Evolutionary conservation across 2,888 invertebrate species (phyloP), one percentile per base, ranked within the genome.

Genomic region (Chaetogeoica ovagalla): DNA sequence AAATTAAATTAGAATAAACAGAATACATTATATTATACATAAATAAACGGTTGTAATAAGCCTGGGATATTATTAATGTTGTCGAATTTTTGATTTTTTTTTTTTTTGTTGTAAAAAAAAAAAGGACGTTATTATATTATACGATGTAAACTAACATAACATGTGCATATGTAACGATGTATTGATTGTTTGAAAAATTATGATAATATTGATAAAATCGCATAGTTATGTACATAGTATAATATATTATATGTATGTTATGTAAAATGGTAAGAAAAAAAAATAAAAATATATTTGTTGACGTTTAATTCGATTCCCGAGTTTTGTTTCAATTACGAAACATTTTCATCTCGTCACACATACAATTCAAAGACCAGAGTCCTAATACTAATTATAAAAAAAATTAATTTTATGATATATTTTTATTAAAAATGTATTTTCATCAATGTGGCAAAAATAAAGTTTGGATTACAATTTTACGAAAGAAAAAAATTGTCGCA

Each of bases 261-360:
- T 59, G 43, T 43, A 9, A 70, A 70, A 55, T 65, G 30, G 30
- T 65, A 66, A 74, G 21, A 21, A 74, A 37, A 23, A 57, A 57
- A 65, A 57, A 57, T 65, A 57, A 70, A 70, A 30, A 68, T 68
- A 68, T 70, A 57, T 65, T 74, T 66, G 65, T 57, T 74, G 73
- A 73, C 74, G 55, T 65, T 65, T 65, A 55, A 74, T 48, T 48
- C 6, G 7, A 43, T 43, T 43, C 43, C 0, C 48, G 48, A 11
- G 8, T 13, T 48, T 48, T 15, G 11, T 13, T 13, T 48, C 13
- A 11, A 11, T 9, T 7, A 43, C 43, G 43, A 43, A 43, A 43
- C 43, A 9, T 43, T 43, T 43, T 9, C 43, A 9, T 43, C 43
- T 9, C 43, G 43, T 43, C 43, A 7, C 43, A 9, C 43, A 6